Conservation (phyloP, 2,113 vertebrate genomes). For the Macrotus californicus region DNA sequence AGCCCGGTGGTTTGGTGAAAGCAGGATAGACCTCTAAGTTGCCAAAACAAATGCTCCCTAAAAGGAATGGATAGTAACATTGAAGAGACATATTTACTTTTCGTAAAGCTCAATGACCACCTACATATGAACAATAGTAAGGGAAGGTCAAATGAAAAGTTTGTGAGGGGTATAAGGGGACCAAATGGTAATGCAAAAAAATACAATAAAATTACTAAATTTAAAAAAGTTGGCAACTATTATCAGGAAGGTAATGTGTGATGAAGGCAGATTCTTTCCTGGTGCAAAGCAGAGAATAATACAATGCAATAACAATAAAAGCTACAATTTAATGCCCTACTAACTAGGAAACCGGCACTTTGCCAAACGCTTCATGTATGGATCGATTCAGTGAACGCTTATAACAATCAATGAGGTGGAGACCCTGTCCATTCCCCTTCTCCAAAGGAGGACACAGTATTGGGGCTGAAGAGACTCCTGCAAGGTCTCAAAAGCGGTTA, state of each 20-base stretch:
- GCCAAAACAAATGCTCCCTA: constrained; percentile 33
- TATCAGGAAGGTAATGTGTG: background rate
- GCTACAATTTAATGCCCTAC: background rate
- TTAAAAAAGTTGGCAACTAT: background rate
- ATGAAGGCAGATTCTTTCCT: background rate
- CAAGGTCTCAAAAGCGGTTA: background rate
- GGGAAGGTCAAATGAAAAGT: constrained; percentile 24
- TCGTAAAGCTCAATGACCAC: background rate
- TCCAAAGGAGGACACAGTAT: background rate
- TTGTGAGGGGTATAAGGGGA: background rate
- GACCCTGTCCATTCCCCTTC: background rate
- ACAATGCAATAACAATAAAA: background rate
- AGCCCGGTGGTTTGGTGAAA: background rate
- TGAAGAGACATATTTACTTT: constrained; percentile 34
- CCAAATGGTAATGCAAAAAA: too few relatives aligned
- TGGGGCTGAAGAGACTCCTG: background rate
- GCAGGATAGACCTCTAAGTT: background rate
- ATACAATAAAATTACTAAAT: too few relatives aligned
- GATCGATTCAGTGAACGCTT: background rate
- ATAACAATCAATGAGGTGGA: background rate
- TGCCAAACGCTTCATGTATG: background rate
- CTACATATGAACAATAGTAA: background rate
- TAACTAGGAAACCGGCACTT: background rate
- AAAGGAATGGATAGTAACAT: background rate
- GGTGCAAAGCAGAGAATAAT: background rate